Conservation (phyloP, 2,888 invertebrate genomes). For the Drosophila demipolita region DNA sequence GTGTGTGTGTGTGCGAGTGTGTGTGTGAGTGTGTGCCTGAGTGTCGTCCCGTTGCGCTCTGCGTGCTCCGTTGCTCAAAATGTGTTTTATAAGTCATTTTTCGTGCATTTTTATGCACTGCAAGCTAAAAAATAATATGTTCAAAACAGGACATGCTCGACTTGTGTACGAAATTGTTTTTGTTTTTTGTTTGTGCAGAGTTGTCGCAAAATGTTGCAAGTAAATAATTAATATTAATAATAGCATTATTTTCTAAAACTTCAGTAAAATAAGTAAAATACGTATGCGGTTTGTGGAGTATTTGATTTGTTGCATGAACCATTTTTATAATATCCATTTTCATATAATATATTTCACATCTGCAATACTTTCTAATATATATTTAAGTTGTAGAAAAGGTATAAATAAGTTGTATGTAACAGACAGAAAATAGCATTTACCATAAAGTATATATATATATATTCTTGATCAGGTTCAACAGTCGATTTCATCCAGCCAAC, state of each 20-base stretch:
- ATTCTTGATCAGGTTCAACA: neutral
- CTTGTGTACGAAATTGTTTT: neutral
- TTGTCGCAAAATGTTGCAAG: neutral
- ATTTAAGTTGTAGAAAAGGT: neutral
- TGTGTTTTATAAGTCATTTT: conserved; percentile 72
- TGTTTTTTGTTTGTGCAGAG: neutral
- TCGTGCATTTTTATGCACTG: conserved; percentile 41
- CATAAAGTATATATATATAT: neutral
- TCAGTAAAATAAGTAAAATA: neutral
- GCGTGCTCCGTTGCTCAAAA: conserved; percentile 24
- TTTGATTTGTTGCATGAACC: neutral
- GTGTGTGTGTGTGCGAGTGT: conserved; percentile 5
- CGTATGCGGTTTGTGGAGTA: neutral
- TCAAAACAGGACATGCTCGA: conserved; percentile 1
- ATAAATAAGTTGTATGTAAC: neutral
- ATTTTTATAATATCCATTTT: neutral
- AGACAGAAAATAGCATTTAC: neutral
- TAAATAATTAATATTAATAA: neutral
- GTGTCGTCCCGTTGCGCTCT: neutral
- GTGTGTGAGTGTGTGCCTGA: conserved; percentile 4
- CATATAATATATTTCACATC: neutral
- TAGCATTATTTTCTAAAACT: neutral
- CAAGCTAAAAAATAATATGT: neutral
- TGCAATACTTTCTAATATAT: neutral
- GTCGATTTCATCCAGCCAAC: neutral